Percentiles rank a stretch among this genome's conserved stretches.
These are phyloP conservation scores for Otocyon megalotis DNA, from an alignment of 2,113 vertebrate genomes.

Conservation along the genomic window DNA sequence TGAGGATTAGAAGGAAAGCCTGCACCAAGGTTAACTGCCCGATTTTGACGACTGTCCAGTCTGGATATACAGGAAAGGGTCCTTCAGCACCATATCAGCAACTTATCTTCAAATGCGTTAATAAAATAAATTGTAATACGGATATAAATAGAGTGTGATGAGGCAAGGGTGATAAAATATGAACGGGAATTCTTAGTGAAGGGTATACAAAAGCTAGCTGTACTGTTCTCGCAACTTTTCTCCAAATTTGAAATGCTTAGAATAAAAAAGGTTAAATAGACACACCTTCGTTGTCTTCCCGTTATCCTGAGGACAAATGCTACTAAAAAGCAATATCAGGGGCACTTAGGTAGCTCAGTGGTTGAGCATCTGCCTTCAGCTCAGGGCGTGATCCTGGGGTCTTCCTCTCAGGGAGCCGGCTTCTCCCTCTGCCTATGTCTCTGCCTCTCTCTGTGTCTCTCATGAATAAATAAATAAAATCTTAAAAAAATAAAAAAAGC, in stretches of 20 bases:
- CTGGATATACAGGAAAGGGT: not conserved
- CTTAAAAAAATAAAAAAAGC: too few relatives aligned
- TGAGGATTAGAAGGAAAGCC: not conserved
- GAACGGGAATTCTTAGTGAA: not conserved
- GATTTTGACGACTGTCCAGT: not conserved
- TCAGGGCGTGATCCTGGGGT: too few relatives aligned
- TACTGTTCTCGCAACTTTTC: not conserved
- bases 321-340: not conserved
- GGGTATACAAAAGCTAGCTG: not conserved
- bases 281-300: not conserved
- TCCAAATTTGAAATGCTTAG: slow-evolving; percentile 11
- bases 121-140: not conserved
- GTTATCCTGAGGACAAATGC: not conserved
- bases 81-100: not conserved
- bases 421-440: too few relatives aligned
- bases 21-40: accelerated
- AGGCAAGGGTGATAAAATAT: accelerated
- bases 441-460: too few relatives aligned
- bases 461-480: too few relatives aligned
- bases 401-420: too few relatives aligned
- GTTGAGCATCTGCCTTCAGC: too few relatives aligned
- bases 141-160: not conserved
- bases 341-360: too few relatives aligned
- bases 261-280: not conserved
- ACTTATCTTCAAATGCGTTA: not conserved